Evolutionary conservation across 2,113 vertebrate species (phyloP).

Genomic region (Cyphomyrus plagiostoma): DNA sequence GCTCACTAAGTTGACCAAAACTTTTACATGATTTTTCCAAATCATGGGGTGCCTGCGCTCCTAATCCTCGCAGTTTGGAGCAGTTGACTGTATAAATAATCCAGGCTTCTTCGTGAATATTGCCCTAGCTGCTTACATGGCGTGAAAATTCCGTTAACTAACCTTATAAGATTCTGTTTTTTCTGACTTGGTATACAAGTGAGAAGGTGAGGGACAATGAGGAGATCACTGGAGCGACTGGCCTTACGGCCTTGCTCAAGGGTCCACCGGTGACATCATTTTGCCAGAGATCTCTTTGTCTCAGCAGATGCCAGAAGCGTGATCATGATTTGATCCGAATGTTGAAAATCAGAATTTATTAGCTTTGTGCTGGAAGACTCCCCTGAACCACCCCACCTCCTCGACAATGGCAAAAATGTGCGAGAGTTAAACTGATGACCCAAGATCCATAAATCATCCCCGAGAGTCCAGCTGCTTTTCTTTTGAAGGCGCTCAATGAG

Average conservation of each 20-base stretch:
- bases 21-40: not conserved
- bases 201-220: not conserved
- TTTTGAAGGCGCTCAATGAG: slow-evolving; percentile 2
- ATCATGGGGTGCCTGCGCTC: not conserved
- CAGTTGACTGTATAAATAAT: not conserved
- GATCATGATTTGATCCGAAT: not conserved
- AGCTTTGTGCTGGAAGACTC: not conserved
- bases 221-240: not conserved
- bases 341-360: not conserved
- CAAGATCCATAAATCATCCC: slow-evolving; percentile 3
- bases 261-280: not conserved
- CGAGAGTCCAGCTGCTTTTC: not conserved
- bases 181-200: not conserved
- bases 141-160: not conserved
- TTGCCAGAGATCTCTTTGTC: not conserved
- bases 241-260: not conserved
- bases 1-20: not conserved
- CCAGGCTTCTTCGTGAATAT: not conserved
- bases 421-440: not conserved
- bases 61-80: not conserved
- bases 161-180: not conserved
- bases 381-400: not conserved
- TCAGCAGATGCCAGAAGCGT: not conserved
- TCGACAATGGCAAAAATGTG: not conserved
- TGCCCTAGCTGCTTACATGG: not conserved